Base-by-base conservation (phyloP, 2,888 invertebrate genomes). In the Pyrrhosoma nymphula region DNA sequence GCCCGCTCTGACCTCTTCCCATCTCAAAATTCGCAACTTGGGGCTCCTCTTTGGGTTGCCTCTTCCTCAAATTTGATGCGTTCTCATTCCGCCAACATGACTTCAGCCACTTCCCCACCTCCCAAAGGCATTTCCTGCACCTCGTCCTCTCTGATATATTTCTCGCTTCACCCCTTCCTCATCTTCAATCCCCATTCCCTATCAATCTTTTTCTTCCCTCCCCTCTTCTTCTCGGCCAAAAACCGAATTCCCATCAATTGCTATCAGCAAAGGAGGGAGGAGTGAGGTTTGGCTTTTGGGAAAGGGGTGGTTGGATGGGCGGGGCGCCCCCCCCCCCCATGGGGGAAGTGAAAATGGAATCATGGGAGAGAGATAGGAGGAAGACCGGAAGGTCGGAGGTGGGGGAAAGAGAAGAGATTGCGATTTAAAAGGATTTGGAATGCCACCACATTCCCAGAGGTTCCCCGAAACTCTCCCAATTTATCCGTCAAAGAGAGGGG, bases 211-310 rank as follows among this genome's bases (percentile, higher is more conserved):
- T 26, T 91, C 91, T 30, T 4, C 35, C 8, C 63, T 23, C 39
- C 39, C 91, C 63, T 35, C 90, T 20, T 63, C 60, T 4, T 35
- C 60, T 39, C 35, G 60, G 18, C 39, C 39, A 63, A 26, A 56
- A 91, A 91, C 30, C 39, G 63, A 91, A 91, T 26, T 63, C 39
- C 91, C 60, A 91, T 91, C 91, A 63, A 63, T 91, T 63, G 39
- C 60, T 39, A 63, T 91, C 56, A 56, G 47, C 10, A 26, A 39
- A 39, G 55, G 16, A 8, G 35, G 23, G 60, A 63, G 60, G 91
- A 10, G 30, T 56, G n/a, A 56, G 56, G 75, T n/a, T 35, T 30
- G 30, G 56, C 12, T 20, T 23, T 39, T 56, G 55, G 56, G 56
- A 56, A 30, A 90, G 56, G 56, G 30, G n/a, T n/a, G 4, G 55